Conservation (phyloP, 2,797 vertebrate species). For the Benthosema pterotum region DNA sequence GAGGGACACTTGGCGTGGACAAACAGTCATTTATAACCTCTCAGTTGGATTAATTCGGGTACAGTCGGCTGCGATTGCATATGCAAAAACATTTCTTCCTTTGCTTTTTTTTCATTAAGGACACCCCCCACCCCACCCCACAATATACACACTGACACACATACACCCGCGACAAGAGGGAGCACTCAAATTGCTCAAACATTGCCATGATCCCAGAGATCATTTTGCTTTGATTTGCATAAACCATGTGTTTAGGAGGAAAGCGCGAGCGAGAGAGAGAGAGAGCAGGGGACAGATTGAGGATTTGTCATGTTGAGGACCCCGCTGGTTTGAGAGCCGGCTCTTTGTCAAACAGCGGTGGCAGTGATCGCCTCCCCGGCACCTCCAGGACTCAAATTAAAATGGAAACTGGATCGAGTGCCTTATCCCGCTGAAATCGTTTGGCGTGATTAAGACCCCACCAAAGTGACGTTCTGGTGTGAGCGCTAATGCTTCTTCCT, state of each 20-base stretch:
- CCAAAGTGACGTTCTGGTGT: slow-evolving; percentile 66
- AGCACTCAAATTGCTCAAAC: slow-evolving; percentile 78
- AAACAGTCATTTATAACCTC: slow-evolving; percentile 91
- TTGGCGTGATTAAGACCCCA: slow-evolving; percentile 71
- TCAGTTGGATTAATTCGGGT: slow-evolving; percentile 86
- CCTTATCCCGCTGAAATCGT: slow-evolving; percentile 61
- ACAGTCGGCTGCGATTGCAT: slow-evolving; percentile 80
- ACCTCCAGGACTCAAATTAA: slow-evolving; percentile 78
- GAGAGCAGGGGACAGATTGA: slow-evolving; percentile 66
- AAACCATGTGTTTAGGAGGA: slow-evolving; percentile 84
- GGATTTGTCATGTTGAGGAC: slow-evolving; percentile 80
- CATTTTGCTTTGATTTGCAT: slow-evolving; percentile 85
- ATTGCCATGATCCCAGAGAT: slow-evolving; percentile 72
- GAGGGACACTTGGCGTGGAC: slow-evolving; percentile 81
- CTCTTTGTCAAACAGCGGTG: slow-evolving; percentile 75
- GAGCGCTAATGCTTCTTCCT: slow-evolving; percentile 62
- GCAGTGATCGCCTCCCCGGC: slow-evolving; percentile 56
- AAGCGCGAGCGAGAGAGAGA: slow-evolving; percentile 26
- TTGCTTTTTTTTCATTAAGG: slow-evolving; percentile 79
- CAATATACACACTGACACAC: too few relatives aligned
- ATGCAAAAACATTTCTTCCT: slow-evolving; percentile 67
- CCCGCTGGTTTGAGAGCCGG: slow-evolving; percentile 53
- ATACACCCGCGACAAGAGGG: slow-evolving; percentile 26
- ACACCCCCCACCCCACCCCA: slow-evolving; percentile 62
- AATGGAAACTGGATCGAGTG: slow-evolving; percentile 70